Percentiles rank a stretch among this genome's conserved stretches.
Conservation (phyloP, 2,797 vertebrate species). For the Chaetophractus vellerosus region DNA sequence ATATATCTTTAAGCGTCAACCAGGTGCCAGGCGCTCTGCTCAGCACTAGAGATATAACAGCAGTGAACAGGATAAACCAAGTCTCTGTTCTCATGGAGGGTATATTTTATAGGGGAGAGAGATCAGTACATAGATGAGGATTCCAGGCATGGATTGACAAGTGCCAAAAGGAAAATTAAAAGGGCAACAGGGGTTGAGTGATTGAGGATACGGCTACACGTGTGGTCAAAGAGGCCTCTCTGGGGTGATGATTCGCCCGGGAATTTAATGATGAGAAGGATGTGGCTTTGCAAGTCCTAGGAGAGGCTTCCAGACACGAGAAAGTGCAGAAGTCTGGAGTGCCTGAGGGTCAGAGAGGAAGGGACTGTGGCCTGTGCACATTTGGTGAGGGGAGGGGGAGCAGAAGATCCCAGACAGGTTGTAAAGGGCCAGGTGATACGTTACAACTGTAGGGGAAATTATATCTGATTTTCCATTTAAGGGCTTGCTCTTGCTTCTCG, state of each 20-base stretch:
- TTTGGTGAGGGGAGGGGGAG: fast-evolving
- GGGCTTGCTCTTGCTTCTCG: background rate
- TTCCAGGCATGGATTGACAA: background rate
- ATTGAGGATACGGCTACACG: background rate
- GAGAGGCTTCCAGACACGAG: background rate
- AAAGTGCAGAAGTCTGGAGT: background rate
- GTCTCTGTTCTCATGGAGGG: too few relatives aligned
- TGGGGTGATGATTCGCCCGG: background rate
- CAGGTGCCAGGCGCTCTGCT: background rate
- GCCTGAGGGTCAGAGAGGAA: background rate
- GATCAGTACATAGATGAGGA: background rate
- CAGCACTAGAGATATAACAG: background rate
- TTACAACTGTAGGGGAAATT: background rate
- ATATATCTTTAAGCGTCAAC: background rate
- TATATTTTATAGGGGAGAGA: background rate
- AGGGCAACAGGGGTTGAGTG: background rate
- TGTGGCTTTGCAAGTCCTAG: background rate
- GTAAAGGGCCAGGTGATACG: background rate
- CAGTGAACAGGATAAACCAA: background rate
- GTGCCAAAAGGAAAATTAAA: background rate
- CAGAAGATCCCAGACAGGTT: background rate
- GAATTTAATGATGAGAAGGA: background rate
- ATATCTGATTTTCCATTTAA: background rate
- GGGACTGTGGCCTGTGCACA: background rate
- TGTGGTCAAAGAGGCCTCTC: background rate